Evolutionary conservation across 2,797 vertebrate genomes (phyloP), one percentile per base, ranked within the genome.

Genomic region (Macropus fuliginosus): DNA sequence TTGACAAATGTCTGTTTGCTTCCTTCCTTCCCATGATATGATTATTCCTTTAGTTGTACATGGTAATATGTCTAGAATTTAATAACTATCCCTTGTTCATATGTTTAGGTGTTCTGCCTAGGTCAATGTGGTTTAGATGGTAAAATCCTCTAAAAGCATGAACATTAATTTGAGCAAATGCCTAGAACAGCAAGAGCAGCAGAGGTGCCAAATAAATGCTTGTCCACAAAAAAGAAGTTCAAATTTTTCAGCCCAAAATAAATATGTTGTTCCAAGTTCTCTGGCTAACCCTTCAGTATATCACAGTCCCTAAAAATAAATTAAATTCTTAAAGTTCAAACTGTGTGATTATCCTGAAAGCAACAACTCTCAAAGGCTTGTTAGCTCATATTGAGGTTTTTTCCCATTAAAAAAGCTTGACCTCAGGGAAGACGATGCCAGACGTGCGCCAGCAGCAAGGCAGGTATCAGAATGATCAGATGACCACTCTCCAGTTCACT

Each of bases 381-480:
- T 87, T 16, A 92, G 24, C 91, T 96, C 92, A 96, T 66, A 66
- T 81, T 1, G 97, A 46, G 57, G 24, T 96, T 96, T 97, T 97
- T 46, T 29, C 52, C 96, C 93, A 95, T 91, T 59, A 56, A 66
- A 96, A 97, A 97, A 97, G 90, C 91, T 95, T 93, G 94, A 81
- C 57, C 95, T 89, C 56, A 98, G 97, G 98, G 97, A 97, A 98
- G 97, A 98, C 81, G 24, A 98, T 97, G 94, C 92, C 92, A 91
- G 94, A 87, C 3, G 0, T 50, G 40, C 40, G 1, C 74, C 24
- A 95, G 50, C 91, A 91, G 96, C 96, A 95, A 95, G 40, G 97
- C 74, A 95, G 92, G 95, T 96, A 97, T 59, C 95, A 55, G 92
- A 94, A 97, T 96, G 95, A 97, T 54, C 96, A 97, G 96, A 97